Conservation (phyloP, 2,888 invertebrate species). For the Glyphotaelius pellucidus region DNA sequence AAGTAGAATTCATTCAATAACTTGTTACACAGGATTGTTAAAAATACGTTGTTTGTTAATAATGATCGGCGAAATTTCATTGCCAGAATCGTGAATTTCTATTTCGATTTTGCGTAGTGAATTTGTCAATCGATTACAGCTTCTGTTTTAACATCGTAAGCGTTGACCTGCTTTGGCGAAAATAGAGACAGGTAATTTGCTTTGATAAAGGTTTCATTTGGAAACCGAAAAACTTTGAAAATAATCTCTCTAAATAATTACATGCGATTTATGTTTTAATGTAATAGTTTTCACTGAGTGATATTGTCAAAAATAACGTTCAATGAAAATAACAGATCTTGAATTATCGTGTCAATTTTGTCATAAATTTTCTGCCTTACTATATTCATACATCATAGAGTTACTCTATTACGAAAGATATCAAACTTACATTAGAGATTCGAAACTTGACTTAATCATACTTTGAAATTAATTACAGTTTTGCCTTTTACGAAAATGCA, state of each 20-base stretch:
- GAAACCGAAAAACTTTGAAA: conserved; percentile 22
- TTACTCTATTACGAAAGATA: no score
- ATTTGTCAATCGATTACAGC: conserved; percentile 5
- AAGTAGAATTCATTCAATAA: background rate
- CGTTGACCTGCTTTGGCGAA: background rate
- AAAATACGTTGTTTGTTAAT: background rate
- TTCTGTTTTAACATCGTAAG: background rate
- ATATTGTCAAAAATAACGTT: background rate
- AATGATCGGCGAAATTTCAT: background rate
- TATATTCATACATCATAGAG: no score
- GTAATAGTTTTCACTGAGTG: background rate
- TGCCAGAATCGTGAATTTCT: background rate
- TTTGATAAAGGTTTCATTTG: conserved; percentile 19
- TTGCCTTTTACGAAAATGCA: no score
- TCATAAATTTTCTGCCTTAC: no score
- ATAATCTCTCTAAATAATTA: background rate
- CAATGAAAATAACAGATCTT: background rate
- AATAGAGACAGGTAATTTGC: conserved; percentile 9
- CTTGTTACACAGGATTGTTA: background rate
- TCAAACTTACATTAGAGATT: background rate
- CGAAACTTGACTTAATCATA: background rate
- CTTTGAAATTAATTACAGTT: background rate
- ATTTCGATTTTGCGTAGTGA: background rate
- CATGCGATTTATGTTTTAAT: background rate
- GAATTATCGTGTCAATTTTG: no score